Base-by-base conservation (phyloP, 2,888 invertebrate genomes). In the Phytoseiulus persimilis region DNA sequence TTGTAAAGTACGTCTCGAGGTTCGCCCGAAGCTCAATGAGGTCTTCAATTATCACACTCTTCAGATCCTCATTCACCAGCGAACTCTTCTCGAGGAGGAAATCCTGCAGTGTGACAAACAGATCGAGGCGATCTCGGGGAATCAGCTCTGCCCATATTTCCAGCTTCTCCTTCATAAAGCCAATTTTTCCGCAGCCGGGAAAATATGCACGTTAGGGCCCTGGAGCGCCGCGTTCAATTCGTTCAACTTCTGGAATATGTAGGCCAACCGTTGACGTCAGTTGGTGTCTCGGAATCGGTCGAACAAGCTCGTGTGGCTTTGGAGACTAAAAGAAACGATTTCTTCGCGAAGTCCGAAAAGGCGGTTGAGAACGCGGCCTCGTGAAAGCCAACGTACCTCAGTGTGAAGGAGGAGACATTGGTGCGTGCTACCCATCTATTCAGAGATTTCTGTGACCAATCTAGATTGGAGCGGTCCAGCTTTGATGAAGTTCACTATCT, bases 401-500 rank as follows among this genome's bases (percentile, higher is more conserved):
- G 87, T 87, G 46, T 90, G 87, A 32, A 83, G 46, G 28, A 90
- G n/a, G 1, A 90, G 39, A 45, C 45, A 39, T 87, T 28, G 5
- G 9, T n/a, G 83, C n/a, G 45, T 9, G 14, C 11, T 28, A 33
- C 65, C 84, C 33, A 90, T 9, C 9, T 87, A 14, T 31, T 90
- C 31, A 32, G 39, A 84, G n/a, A 33, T 32, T 28, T 32, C 28
- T 5, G 46, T 83, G 0, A 83, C 83, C 46, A 90, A 32, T 83
- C 33, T 83, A 39, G 11, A 84, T 31, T 83, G 31, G 6, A 23
- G 32, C n/a, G 6, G n/a, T n/a, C n/a, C 23, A 2, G 87, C n/a
- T 90, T 87, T 90, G 45, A 90, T 84, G 33, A 65, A 28, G 32
- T 87, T 87, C 32, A 84, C 83, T 28, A 18, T 83, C 83, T 84